A percentile compares a stretch with the other conserved stretches of the same genome.
phyloP scores from a whole-genome alignment of 2,113 vertebrate species.

The Lamprotornis superbus region DNA sequence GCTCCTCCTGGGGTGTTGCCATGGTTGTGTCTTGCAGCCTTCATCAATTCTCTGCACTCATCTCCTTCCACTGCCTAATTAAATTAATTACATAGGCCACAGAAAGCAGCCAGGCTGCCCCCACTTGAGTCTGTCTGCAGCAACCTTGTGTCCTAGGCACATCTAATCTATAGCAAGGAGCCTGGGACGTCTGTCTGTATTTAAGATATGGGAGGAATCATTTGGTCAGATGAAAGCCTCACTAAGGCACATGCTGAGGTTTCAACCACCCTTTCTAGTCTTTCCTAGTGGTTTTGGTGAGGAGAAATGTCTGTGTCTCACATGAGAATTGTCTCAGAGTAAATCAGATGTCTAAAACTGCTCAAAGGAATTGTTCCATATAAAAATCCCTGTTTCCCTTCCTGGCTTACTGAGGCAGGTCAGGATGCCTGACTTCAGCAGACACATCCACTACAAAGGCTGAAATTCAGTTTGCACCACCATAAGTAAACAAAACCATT shows the following conservation, averaged over 20 bases:
- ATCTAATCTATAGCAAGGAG: not conserved
- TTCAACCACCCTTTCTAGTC: not conserved
- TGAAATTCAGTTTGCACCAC: not conserved
- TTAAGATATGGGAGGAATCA: not conserved
- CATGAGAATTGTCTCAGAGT: not conserved
- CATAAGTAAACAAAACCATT: not conserved
- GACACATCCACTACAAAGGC: not conserved
- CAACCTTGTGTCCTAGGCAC: not conserved
- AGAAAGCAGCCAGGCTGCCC: not conserved
- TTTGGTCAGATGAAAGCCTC: not conserved
- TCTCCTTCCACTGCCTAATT: not conserved
- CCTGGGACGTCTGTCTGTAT: not conserved
- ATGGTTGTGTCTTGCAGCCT: rapidly evolving
- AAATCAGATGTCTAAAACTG: not conserved
- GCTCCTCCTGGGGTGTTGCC: not conserved
- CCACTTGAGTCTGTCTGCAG: not conserved
- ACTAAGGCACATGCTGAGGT: not conserved
- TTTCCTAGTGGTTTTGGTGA: not conserved
- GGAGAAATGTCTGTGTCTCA: not conserved
- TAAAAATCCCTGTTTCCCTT: not conserved
- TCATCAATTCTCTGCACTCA: not conserved
- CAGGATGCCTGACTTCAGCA: not conserved
- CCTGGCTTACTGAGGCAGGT: not conserved
- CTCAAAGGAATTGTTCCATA: not conserved
- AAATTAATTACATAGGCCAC: not conserved